phyloP scores from a whole-genome alignment of 2,797 vertebrate species.

The Corythornis leucogaster region DNA sequence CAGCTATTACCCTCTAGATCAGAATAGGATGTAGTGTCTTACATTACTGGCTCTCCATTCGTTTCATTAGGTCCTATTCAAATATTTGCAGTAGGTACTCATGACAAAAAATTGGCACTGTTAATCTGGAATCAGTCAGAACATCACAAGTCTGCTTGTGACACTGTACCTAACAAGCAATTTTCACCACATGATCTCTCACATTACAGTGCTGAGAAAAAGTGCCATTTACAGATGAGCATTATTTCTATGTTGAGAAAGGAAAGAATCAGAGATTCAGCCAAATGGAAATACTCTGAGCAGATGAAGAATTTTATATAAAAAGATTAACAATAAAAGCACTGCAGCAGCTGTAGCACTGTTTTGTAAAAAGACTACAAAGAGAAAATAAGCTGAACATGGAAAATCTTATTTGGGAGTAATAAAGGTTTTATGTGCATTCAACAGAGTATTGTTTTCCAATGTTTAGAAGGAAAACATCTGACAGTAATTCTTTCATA shows the following conservation, averaged over 20 bases:
- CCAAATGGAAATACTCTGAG: conserved; percentile 11
- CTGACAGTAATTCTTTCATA: not conserved
- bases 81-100: not conserved
- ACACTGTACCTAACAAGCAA: not conserved
- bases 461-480: conserved; percentile 39
- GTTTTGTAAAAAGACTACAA: conserved; percentile 4
- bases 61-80: not conserved
- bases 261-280: not conserved
- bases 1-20: not conserved
- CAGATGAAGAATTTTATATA: not conserved
- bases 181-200: conserved; percentile 15
- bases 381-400: conserved; percentile 33
- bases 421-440: conserved; percentile 5
- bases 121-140: not conserved
- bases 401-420: not conserved
- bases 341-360: not conserved
- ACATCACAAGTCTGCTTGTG: not conserved
- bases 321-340: not conserved
- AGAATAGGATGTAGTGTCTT: not conserved
- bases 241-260: not conserved
- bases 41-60: not conserved
- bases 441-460: conserved; percentile 17
- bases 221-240: not conserved
- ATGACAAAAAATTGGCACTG: not conserved
- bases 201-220: not conserved